phyloP scores from a whole-genome alignment of 2,888 invertebrate genomes.

The Meganola albula region DNA sequence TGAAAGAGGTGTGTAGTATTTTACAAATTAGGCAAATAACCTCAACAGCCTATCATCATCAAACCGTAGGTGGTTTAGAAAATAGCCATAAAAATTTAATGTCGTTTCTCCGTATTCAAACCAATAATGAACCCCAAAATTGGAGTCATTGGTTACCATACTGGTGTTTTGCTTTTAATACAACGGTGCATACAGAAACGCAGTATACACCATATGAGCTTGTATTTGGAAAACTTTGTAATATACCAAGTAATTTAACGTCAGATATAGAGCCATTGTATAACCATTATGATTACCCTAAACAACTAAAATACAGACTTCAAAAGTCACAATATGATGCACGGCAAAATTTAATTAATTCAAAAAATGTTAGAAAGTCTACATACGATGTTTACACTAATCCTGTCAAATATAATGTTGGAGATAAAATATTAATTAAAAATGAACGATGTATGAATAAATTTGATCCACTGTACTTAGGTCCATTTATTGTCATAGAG shows the following conservation, averaged over 20 bases:
- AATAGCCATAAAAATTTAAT: constrained; percentile 12
- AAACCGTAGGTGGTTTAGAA: constrained; percentile 11
- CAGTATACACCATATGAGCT: background rate
- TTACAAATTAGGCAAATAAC: constrained; percentile 10
- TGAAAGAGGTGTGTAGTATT: constrained; percentile 14
- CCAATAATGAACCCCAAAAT: background rate
- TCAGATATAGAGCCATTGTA: background rate
- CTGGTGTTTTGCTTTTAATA: constrained; percentile 1
- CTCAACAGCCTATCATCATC: constrained; percentile 16
- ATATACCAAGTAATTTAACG: background rate
- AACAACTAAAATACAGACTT: background rate
- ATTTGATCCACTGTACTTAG: constrained; percentile 1
- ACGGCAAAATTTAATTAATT: background rate
- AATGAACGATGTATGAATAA: constrained; percentile 3
- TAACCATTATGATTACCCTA: background rate
- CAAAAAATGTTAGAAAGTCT: background rate
- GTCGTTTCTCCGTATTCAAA: constrained; percentile 10
- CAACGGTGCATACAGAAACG: background rate
- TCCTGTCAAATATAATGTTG: background rate
- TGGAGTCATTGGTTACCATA: background rate
- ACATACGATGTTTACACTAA: background rate
- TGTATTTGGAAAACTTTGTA: background rate
- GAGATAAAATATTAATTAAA: background rate
- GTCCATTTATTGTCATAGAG: constrained; percentile 1
- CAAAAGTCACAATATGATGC: background rate